Base-by-base conservation (phyloP, 2,888 invertebrate species). In the Scaptomyza tumidula region DNA sequence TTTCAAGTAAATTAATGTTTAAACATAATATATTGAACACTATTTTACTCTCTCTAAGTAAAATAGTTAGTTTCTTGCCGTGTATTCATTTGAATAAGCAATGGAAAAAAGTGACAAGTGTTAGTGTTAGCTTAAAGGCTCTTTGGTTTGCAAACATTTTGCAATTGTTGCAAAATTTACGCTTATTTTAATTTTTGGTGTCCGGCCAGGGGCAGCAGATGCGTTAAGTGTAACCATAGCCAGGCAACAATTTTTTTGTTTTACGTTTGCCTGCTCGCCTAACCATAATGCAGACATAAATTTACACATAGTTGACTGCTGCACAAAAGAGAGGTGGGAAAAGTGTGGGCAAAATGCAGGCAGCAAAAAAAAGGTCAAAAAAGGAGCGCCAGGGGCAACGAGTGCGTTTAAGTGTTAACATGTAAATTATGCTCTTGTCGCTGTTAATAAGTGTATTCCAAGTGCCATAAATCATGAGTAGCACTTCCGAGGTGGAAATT, bases 91-190 rank as follows among this genome's bases (percentile, higher is more conserved):
- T 68, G 65, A 77, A 64, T 65, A 66, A 43, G 58, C 62, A 39
- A 35, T 57, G n/a, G n/a, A 27, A 60, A 19, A 62, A 74, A 61
- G 49, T 53, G 35, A n/a, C 35, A 48, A 45, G 49, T 68, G 19
- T 54, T 13, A 56, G 33, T 43, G 29, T 45, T 27, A 56, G 39
- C 60, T 74, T 68, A 29, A 53, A 44, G 16, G 33, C 43, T 39
- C 41, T 16, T 41, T 41, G 16, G 60, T 35, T 14, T 72, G 55
- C 19, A 58, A 71, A 56, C 58, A 83, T 89, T 91, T 89, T 89
- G 92, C 91, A 91, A 82, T 90, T 90, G 89, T 88, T 89, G 91
- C 91, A 89, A 89, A 91, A 90, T 91, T 87, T 90, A 82, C 89
- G 86, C 86, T 84, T 58, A 62, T 90, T 81, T 84, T 78, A 82